phyloP scores from a whole-genome alignment of 2,113 vertebrate species.

The Pseudorasbora parva region DNA sequence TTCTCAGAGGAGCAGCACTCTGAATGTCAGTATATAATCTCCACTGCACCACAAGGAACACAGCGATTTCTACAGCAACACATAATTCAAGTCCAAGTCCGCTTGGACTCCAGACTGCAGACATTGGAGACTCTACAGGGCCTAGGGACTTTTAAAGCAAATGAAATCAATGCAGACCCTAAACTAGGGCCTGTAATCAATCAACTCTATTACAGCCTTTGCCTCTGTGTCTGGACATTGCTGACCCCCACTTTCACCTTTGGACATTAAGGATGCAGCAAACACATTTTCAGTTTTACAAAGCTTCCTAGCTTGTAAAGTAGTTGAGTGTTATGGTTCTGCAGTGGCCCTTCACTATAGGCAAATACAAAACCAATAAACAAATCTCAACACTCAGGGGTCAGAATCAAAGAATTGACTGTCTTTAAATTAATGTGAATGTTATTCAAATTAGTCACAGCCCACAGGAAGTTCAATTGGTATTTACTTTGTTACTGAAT shows the following conservation, averaged over 20 bases:
- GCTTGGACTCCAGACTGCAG: constrained; percentile 61
- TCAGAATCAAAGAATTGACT: not conserved
- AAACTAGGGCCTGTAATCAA: constrained; percentile 81
- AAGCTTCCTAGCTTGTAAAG: constrained; percentile 13
- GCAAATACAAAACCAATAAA: not conserved
- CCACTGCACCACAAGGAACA: constrained; percentile 25
- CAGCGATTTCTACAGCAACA: constrained; percentile 26
- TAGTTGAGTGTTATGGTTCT: not conserved
- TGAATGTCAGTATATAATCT: constrained; percentile 47
- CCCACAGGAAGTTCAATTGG: too few relatives aligned
- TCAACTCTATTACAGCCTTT: constrained; percentile 77
- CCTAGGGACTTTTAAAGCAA: constrained; percentile 73
- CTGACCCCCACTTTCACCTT: constrained; percentile 42
- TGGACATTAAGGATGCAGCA: constrained; percentile 29
- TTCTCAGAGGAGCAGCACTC: constrained; percentile 19
- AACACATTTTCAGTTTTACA: constrained; percentile 14
- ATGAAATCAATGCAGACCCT: constrained; percentile 82
- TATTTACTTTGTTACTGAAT: too few relatives aligned
- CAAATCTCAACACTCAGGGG: not conserved
- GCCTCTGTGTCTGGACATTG: constrained; percentile 56
- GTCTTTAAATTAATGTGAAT: too few relatives aligned
- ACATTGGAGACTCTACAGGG: constrained; percentile 58
- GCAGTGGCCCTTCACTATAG: not conserved
- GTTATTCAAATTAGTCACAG: too few relatives aligned
- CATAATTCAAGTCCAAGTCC: constrained; percentile 73